phyloP scores from a whole-genome alignment of 2,797 vertebrate species.

The Cuculus canorus region DNA sequence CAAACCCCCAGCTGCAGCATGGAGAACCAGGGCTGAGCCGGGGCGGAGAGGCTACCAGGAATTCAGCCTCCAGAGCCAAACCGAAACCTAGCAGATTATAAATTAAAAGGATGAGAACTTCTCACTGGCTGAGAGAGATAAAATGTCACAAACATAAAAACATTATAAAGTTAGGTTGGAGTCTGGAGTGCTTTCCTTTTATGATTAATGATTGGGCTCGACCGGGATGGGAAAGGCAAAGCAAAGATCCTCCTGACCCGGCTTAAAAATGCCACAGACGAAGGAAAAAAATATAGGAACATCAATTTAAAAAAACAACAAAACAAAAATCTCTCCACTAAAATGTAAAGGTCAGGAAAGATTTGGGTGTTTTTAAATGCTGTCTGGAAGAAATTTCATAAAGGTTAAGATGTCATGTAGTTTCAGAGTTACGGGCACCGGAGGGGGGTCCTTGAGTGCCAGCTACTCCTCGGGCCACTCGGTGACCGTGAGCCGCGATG shows the following conservation, averaged over 20 bases:
- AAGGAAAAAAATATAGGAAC: conserved; percentile 77
- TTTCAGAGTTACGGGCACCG: conserved; percentile 81
- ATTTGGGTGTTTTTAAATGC: conserved; percentile 89
- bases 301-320: conserved; percentile 81
- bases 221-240: conserved; percentile 75
- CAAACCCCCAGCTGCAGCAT: neutral
- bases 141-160: conserved; percentile 81
- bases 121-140: conserved; percentile 70
- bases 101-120: conserved; percentile 72
- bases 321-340: conserved; percentile 74
- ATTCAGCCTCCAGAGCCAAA: conserved; percentile 46
- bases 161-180: conserved; percentile 77
- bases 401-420: conserved; percentile 88
- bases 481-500: conserved; percentile 82
- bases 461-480: conserved; percentile 74
- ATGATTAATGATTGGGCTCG: conserved; percentile 82
- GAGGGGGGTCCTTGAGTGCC: conserved; percentile 77
- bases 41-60: neutral
- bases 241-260: conserved; percentile 78
- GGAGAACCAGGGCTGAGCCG: neutral
- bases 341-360: conserved; percentile 88
- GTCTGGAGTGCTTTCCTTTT: conserved; percentile 69
- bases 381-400: conserved; percentile 86
- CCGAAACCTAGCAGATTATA: conserved; percentile 57
- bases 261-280: conserved; percentile 83